A percentile compares a stretch with the other conserved stretches of the same genome.
phyloP scores from a whole-genome alignment of 2,888 invertebrate species.

The Andrena flavipes region DNA sequence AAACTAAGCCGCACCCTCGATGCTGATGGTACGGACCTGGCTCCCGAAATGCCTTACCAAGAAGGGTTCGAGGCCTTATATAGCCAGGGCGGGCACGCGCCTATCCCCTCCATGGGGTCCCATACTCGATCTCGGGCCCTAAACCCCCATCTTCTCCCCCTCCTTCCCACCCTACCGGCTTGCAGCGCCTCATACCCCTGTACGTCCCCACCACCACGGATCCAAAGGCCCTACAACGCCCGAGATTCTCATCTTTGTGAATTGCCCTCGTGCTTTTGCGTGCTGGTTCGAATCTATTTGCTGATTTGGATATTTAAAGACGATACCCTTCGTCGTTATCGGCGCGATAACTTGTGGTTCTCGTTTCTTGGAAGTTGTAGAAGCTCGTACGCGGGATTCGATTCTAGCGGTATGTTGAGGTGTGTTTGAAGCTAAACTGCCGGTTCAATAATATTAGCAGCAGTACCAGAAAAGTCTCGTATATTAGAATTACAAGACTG shows the following conservation, averaged over 20 bases:
- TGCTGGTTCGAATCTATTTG: slow-evolving; percentile 49
- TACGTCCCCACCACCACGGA: slow-evolving; percentile 84
- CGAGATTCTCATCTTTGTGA: slow-evolving; percentile 83
- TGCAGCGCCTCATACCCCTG: slow-evolving; percentile 77
- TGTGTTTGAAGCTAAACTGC: not conserved
- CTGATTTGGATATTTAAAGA: slow-evolving; percentile 58
- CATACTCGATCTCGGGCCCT: slow-evolving; percentile 85
- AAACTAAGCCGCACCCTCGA: slow-evolving; percentile 76
- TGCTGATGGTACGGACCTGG: slow-evolving; percentile 79
- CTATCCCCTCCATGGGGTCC: slow-evolving; percentile 87
- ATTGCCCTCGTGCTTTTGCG: slow-evolving; percentile 53
- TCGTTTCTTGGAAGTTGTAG: slow-evolving; percentile 42
- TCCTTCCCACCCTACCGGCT: slow-evolving; percentile 74
- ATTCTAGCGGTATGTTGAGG: not conserved
- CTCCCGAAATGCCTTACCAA: slow-evolving; percentile 84
- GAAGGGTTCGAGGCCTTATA: slow-evolving; percentile 84
- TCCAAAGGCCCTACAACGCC: slow-evolving; percentile 77
- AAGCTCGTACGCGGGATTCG: not conserved
- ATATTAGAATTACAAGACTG: too few species aligned
- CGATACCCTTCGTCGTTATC: slow-evolving; percentile 52
- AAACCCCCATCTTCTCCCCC: slow-evolving; percentile 83
- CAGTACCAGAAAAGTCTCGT: too few species aligned
- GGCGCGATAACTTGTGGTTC: slow-evolving; percentile 47
- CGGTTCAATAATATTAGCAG: too few species aligned
- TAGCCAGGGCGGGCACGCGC: slow-evolving; percentile 87